Evolutionary conservation across 2,797 vertebrate genomes (phyloP), one percentile per base, ranked within the genome.

Genomic region (Rallus crepitans): DNA sequence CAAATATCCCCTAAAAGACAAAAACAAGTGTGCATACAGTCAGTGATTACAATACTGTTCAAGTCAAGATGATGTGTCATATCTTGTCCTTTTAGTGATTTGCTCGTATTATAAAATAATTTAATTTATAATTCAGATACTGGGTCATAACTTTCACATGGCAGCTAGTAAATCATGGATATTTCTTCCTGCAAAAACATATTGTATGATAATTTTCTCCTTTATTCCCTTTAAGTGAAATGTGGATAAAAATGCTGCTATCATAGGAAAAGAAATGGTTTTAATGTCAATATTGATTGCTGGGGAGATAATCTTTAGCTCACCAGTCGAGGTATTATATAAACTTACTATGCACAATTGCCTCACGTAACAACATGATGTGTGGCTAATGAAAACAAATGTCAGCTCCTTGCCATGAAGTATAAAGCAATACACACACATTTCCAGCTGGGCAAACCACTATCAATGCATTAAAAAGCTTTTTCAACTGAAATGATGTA

Each of bases 381-480:
- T 40, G 60, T 68, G 66, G 81, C 61, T 48, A 78, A 84, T 40
- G 75, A 80, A 92, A 95, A 95, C 53, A 91, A 89, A 93, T 37
- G 66, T 72, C 92, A 91, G 77, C 47, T 90, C 35, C 71, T 93
- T 83, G 52, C 40, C 59, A 70, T 0, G 0, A 86, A 88, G 30
- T 70, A 71, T 45, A 47, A 90, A 88, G 63, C 72, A 84, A 47
- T 84, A 60, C 72, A 63, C 68, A 72, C 52, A 30, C 31, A n/a
- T 53, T 93, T 94, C 69, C 92, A 96, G 47, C 84, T 61, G 73
- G 69, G 63, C 50, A 90, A 90, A 47, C 30, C 53, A 7, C 75
- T 79, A 39, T 11, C 69, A 72, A 19, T 39, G 70, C 42, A 92
- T 92, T 70, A 35, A 60, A 84, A 16, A 72, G 59, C 31, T 65